phyloP scores from a whole-genome alignment of 2,888 invertebrate genomes.

The Anoncus sp. region DNA sequence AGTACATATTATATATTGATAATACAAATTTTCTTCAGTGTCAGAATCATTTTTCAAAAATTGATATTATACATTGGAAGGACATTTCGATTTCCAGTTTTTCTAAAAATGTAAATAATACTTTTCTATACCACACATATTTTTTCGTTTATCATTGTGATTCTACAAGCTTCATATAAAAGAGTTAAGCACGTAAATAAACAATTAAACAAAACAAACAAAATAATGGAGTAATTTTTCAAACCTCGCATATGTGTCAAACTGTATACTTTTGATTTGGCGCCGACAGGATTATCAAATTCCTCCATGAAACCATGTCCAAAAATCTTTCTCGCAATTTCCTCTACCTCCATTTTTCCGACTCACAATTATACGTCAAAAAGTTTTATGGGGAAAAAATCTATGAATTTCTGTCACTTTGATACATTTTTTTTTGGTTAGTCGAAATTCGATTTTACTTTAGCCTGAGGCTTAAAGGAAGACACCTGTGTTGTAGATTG shows the following conservation, averaged over 20 bases:
- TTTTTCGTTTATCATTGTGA: neutral
- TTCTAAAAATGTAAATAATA: too few relatives aligned
- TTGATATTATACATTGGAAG: too few relatives aligned
- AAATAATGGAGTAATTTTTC: neutral
- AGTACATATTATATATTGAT: too few relatives aligned
- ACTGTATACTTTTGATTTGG: conserved; percentile 64
- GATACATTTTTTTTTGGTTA: conserved; percentile 46
- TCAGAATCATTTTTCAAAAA: too few relatives aligned
- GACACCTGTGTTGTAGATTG: conserved; percentile 70
- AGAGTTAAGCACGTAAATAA: neutral
- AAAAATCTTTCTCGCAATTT: conserved; percentile 73
- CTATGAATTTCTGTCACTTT: conserved; percentile 4
- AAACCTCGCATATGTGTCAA: conserved; percentile 65
- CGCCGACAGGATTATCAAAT: conserved; percentile 51
- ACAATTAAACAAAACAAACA: neutral
- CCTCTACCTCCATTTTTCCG: conserved; percentile 70
- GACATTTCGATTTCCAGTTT: too few relatives aligned
- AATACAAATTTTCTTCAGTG: too few relatives aligned
- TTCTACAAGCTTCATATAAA: neutral
- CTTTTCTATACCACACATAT: too few relatives aligned
- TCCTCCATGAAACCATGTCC: conserved; percentile 62
- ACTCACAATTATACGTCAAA: conserved; percentile 11
- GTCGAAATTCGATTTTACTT: conserved; percentile 90
- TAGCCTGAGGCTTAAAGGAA: conserved; percentile 89
- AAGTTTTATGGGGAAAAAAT: conserved; percentile 14